Evolutionary conservation across 2,888 invertebrate genomes (phyloP), one percentile per base, ranked within the genome.

Genomic region (Eupithecia tripunctaria): DNA sequence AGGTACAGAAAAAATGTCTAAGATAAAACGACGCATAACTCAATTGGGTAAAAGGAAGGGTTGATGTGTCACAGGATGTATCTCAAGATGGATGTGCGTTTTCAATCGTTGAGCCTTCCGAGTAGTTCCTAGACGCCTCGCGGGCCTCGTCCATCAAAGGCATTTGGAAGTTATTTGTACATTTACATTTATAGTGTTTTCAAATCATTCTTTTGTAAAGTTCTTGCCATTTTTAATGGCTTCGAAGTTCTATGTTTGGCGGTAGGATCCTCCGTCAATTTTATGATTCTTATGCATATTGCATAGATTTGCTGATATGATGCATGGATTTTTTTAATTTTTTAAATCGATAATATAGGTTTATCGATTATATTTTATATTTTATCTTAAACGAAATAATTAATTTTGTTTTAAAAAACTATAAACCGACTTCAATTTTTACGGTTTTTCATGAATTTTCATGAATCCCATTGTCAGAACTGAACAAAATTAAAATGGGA

Each of bases 81-180:
- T 68, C 41, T 72, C 18, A 56, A 68, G 69, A 60, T 67, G 62
- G 67, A 47, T 67, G 67, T 47, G 67, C 7, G 51, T 21, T 32
- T 67, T 51, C 67, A 67, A 67, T 64, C 64, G 64, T 18, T 21
- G 62, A 63, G 12, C 64, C 64, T 67, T 47, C 36, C 29, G 62
- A 56, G 47, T 21, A 18, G 41, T 67, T 47, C 36, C 29, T 47
- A 56, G 47, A 32, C 25, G 41, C 60, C 63, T 27, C 36, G 15
- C 47, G 32, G 64, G 41, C 59, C 41, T 72, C 68, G 43, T 72
- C 68, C 60, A 68, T 68, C 72, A 72, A 8, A 56, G 32, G 38
- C 56, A n/a, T 10, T n/a, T n/a, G 62, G 63, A 41, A n/a, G 36
- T 32, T 41, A 27, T 67, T n/a, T 60, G 21, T 21, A 62, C 60